Conservation (phyloP, 2,797 vertebrate species). For the Dromococcyx pavoninus region DNA sequence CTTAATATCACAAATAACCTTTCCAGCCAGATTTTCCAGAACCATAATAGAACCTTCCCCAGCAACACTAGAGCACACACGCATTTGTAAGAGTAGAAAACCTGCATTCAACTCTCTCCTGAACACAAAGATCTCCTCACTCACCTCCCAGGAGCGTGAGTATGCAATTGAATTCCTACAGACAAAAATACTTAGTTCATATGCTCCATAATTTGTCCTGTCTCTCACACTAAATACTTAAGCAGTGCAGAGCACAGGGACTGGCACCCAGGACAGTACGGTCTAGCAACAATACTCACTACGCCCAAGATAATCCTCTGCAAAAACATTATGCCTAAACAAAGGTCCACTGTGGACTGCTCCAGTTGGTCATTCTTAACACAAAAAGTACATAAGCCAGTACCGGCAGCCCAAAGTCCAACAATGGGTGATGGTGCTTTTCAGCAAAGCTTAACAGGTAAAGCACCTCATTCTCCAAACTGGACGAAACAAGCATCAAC, state of each 20-base stretch:
- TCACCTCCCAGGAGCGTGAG: neutral
- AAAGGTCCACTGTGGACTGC: neutral
- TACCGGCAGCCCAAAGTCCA: neutral
- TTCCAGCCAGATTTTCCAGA: neutral
- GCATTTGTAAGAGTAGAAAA: neutral
- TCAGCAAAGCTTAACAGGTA: neutral
- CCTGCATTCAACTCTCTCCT: neutral
- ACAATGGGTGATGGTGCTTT: rapidly evolving
- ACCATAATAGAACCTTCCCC: neutral
- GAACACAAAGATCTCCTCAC: neutral
- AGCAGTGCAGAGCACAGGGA: neutral
- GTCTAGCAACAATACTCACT: neutral
- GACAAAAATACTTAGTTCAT: neutral
- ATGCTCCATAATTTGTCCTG: neutral
- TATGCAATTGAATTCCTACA: neutral
- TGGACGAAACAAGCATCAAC: neutral
- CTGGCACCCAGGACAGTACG: neutral
- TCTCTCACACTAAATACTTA: neutral
- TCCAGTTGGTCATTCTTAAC: neutral
- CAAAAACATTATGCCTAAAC: neutral
- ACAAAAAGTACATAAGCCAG: neutral
- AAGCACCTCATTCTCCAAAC: neutral
- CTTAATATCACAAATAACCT: neutral
- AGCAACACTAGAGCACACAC: neutral
- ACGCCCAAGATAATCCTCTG: rapidly evolving